Conservation (phyloP, 2,888 invertebrate genomes). For the Drosophila lutescens region DNA sequence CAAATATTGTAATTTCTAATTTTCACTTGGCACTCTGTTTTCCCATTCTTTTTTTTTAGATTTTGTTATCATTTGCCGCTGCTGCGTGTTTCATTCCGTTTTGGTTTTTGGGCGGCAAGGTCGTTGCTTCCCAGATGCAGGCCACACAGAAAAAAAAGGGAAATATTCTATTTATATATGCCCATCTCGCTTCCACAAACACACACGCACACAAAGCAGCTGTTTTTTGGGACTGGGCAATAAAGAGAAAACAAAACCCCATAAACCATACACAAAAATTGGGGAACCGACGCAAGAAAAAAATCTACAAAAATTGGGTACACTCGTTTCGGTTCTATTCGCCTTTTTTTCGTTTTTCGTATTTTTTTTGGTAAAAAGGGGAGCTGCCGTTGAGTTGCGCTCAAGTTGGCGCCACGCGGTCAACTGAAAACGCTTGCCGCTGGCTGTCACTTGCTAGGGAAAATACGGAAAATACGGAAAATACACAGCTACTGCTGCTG, state of each 20-base stretch:
- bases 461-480: neutral
- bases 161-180: constrained; percentile 34
- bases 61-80: constrained; percentile 20
- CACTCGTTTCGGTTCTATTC: neutral
- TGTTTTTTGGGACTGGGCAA: constrained; percentile 44
- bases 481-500: constrained; percentile 8
- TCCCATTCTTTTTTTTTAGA: neutral
- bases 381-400: constrained; percentile 50
- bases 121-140: constrained; percentile 44
- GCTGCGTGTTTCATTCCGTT: constrained; percentile 40
- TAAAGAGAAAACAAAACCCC: neutral
- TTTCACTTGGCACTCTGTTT: constrained; percentile 3
- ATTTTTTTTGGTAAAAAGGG: neutral
- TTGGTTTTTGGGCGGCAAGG: constrained; percentile 50
- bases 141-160: constrained; percentile 6
- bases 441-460: neutral
- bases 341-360: too few relatives aligned
- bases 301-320: neutral
- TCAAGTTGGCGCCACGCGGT: constrained; percentile 67
- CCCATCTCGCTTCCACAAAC: constrained; percentile 50
- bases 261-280: neutral
- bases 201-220: constrained; percentile 50
- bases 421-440: constrained; percentile 51
- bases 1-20: neutral
- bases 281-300: neutral